Percentiles rank a stretch among this genome's conserved stretches.
phyloP scores from a whole-genome alignment of 2,888 invertebrate genomes.

The Lypha dubia region DNA sequence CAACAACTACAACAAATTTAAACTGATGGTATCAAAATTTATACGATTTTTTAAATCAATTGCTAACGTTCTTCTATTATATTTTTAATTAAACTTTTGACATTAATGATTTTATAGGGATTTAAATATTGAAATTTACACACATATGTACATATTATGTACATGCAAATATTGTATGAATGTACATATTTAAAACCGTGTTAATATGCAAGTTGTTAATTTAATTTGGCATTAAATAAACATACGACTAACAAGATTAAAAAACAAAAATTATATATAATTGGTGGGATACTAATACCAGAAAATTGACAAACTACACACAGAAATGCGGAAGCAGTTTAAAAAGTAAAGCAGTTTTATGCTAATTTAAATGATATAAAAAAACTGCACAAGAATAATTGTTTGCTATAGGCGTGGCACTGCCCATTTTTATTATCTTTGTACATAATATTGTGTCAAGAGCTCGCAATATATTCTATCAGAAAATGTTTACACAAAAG shows the following conservation, averaged over 20 bases:
- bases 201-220: constrained; percentile 62
- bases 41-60: constrained; percentile 13
- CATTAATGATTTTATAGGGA: constrained; percentile 48
- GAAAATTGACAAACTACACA: neutral
- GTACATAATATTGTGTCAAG: too few relatives aligned
- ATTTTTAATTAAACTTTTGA: constrained; percentile 63
- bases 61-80: constrained; percentile 34
- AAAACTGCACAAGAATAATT: too few relatives aligned
- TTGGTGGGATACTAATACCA: constrained; percentile 10
- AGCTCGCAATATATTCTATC: too few relatives aligned
- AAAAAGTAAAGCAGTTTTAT: neutral
- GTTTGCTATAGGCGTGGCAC: too few relatives aligned
- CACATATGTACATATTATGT: too few relatives aligned
- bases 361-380: neutral
- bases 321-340: neutral
- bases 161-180: neutral
- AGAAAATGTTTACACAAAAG: too few relatives aligned
- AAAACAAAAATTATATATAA: constrained; percentile 8
- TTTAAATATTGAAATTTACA: constrained; percentile 7
- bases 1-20: too few relatives aligned
- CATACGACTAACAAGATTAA: constrained; percentile 34
- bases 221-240: constrained; percentile 66
- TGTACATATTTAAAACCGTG: constrained; percentile 38
- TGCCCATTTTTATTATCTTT: too few relatives aligned
- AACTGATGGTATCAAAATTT: constrained; percentile 23